Evolutionary conservation across 2,113 vertebrate genomes (phyloP), one percentile per base, ranked within the genome.

Genomic region (Pituophis catenifer): DNA sequence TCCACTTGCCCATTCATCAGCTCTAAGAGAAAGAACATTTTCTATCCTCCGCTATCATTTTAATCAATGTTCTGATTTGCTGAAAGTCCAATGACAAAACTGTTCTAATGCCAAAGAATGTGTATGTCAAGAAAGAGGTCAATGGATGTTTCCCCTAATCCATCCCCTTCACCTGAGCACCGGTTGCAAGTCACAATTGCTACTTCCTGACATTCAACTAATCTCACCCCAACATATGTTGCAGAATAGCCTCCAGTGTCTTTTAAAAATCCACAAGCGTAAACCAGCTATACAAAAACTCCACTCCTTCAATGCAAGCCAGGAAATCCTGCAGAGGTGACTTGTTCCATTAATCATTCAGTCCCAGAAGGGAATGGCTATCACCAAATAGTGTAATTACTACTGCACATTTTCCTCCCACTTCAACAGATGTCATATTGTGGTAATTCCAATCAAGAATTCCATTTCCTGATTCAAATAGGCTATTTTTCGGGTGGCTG

Each of bases 381-480:
- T 93, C 94, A 88, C 93, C 95, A 93, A 93, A 94, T 44, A 26
- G 90, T 17, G 92, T 94, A 94, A 95, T 92, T 57, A 93, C 50
- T 95, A 94, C 91, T 89, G 88, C 33, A 92, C 86, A 54, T 93
- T 93, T 92, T 86, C 91, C 81, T 0, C 26, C 33, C 93, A 93
- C 94, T 96, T 95, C 95, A 95, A 87, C 1, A 85, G 93, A 81
- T 94, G 89, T 95, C 93, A 87, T 24, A 8, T 23, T 88, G 89
- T 91, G 48, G 93, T 92, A 95, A 96, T 96, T 96, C 92, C 90
- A 91, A 95, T 44, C 17, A 81, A 81, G 33, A 44, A 81, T 81
- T 95, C 89, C 91, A 96, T 96, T 96, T 96, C 95, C 95, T 95
- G 93, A 91, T 33, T 89, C 50, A 0, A 92, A 91, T 95, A 95